Base-by-base conservation (phyloP, 2,113 vertebrate genomes). In the Benitochromis conjunctus region DNA sequence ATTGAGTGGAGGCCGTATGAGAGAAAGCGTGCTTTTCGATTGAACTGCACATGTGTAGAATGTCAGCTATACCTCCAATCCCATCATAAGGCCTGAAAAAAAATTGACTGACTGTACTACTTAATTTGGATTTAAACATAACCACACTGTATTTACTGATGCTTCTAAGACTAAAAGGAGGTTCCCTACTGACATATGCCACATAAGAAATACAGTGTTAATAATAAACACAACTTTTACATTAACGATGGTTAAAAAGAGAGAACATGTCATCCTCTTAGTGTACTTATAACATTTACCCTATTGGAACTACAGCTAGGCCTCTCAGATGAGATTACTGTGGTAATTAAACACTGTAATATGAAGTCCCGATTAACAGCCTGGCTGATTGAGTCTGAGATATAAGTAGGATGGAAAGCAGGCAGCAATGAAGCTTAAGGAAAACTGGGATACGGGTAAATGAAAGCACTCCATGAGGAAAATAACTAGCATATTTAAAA, bases 271-370 rank as follows among this genome's bases (percentile, higher is more conserved):
- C 43, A 11, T 9, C 79, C 43, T 86, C 29, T 34, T 9, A 13
- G 55, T 60, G 41, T 85, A 58, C 34, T 80, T 38, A 60, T 36
- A 58, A 46, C 41, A 78, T 87, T 92, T 90, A 88, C 55, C 82
- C 83, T 41, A 38, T 18, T 71, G 85, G 66, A 86, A 84, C 80
- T 51, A 69, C 18, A 62, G 87, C 86, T 90, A 74, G 11, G 53
- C 57, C 51, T 85, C 83, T 92, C 86, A 77, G 88, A 91, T 90
- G 85, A 92, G 81, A 93, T 94, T 91, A 94, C 84, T 79, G 86
- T 38, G 58, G 89, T 90, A 93, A 94, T 94, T 92, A 92, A 88
- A 91, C 90, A 87, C 38, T 85, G 86, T 71, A 66, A 80, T 83
- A 57, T 79, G 82, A 87, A 90, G 86, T 83, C 78, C 74, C 26